Conservation (phyloP, 2,888 invertebrate species). For the Cylindroiulus punctatus region DNA sequence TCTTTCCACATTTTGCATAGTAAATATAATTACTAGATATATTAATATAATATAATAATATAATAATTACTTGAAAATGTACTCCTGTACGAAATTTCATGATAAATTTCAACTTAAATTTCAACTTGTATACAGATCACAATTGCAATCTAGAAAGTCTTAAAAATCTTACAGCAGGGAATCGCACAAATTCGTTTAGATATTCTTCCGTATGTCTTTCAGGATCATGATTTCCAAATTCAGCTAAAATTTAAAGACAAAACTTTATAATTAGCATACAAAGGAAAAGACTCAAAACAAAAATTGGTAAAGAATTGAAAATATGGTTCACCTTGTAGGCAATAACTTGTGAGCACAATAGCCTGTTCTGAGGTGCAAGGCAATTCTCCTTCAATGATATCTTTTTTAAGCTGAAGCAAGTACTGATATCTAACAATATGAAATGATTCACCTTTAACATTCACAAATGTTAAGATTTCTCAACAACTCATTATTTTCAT, state of each 20-base stretch:
- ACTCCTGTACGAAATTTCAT: background rate
- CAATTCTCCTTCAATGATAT: constrained; percentile 91
- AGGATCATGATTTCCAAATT: constrained; percentile 91
- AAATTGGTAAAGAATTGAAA: constrained; percentile 2
- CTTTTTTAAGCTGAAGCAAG: constrained; percentile 93
- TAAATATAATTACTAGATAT: background rate
- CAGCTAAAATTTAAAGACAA: constrained; percentile 72
- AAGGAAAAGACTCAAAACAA: background rate
- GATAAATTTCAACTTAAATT: background rate
- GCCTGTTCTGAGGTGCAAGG: constrained; percentile 91
- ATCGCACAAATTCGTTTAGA: constrained; percentile 87
- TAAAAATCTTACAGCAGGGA: constrained; percentile 81
- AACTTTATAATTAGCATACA: background rate
- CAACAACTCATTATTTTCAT: constrained; percentile 10
- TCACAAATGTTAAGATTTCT: background rate
- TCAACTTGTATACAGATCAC: background rate
- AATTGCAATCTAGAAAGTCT: background rate
- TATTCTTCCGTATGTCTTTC: constrained; percentile 92
- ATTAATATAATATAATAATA: no score
- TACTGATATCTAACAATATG: constrained; percentile 80
- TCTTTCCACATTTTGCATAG: background rate
- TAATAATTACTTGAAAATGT: no score
- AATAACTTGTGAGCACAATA: constrained; percentile 89
- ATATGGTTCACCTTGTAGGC: constrained; percentile 75
- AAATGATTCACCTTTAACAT: constrained; percentile 27